Evolutionary conservation across 2,113 vertebrate genomes (phyloP), one percentile per base, ranked within the genome.

Genomic region (Verasper variegatus): DNA sequence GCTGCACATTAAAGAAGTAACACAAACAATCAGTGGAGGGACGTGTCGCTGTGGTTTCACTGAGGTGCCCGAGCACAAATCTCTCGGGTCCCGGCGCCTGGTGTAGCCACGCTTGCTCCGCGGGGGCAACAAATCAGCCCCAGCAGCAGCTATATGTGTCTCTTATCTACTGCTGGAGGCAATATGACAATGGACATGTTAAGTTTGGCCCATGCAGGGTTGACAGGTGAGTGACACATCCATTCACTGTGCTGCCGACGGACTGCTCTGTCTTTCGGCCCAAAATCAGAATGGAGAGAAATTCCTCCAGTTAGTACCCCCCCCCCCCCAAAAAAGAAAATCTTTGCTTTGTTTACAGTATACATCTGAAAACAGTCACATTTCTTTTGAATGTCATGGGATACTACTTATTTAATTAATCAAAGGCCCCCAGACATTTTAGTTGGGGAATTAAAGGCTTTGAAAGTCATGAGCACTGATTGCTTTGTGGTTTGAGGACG

Each of bases 401-500:
- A 85, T 55, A 21, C 61, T 58, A 42, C 76, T 83, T 54, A 68
- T 79, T 89, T 35, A 78, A 89, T 84, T 87, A 87, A 84, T 84
- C 57, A 80, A 73, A 81, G 78, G 59, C 66, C 70, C 72, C 72
- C 13, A 56, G 62, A 67, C 52, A 42, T 81, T 81, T 68, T 51
- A 60, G 59, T 45, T 14, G 47, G 73, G 66, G 83, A 84, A 80
- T 85, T 74, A 83, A 74, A n/a, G 73, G 63, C 71, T 81, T 84
- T 70, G 65, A 74, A 78, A 79, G 23, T 66, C 8, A 24, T 67
- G 14, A 85, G 64, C 75, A 58, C 65, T 74, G 80, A 88, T 84
- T 88, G 76, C 90, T 89, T 85, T 81, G 76, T 82, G 81, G 74
- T 88, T 80, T 84, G 80, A 82, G 71, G 71, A 76, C 45, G 10